Percentiles rank a stretch among this genome's conserved stretches.
phyloP scores from a whole-genome alignment of 92 coral and sea anemone genomes.

The Palythoa caribaeorum region DNA sequence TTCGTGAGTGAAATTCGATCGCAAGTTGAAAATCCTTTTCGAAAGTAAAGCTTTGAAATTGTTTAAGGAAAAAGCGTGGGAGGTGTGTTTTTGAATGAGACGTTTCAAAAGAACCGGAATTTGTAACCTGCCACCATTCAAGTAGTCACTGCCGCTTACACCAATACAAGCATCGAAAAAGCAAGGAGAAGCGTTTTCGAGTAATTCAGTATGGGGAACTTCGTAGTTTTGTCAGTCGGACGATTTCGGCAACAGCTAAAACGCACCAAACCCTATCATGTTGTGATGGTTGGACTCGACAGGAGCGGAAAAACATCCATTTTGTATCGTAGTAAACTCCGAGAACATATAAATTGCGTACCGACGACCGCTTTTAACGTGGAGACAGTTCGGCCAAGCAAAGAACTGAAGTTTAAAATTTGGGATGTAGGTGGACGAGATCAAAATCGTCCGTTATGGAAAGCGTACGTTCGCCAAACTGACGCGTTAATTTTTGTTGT shows the following conservation, averaged over 20 bases:
- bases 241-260: conserved; percentile 83
- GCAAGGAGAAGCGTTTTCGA: not conserved
- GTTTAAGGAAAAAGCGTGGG: not conserved
- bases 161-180: not conserved
- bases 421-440: conserved; percentile 99
- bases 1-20: conserved; percentile 15
- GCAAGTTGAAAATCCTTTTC: not conserved
- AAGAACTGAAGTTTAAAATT: conserved; percentile 86
- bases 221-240: conserved; percentile 74
- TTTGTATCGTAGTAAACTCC: conserved; percentile 91
- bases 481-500: conserved; percentile 95
- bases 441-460: conserved; percentile 97
- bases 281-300: conserved; percentile 97
- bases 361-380: conserved; percentile 97
- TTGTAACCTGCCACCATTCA: not conserved
- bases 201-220: conserved; percentile 72
- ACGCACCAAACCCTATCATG: conserved; percentile 85
- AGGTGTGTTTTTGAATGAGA: not conserved
- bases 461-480: conserved; percentile 90
- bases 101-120: not conserved
- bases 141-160: not conserved
- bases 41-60: not conserved
- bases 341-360: conserved; percentile 73
- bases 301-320: conserved; percentile 95
- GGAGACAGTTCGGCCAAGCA: conserved; percentile 89